phyloP scores from a whole-genome alignment of 2,113 vertebrate species.

The Bambusicola thoracicus region DNA sequence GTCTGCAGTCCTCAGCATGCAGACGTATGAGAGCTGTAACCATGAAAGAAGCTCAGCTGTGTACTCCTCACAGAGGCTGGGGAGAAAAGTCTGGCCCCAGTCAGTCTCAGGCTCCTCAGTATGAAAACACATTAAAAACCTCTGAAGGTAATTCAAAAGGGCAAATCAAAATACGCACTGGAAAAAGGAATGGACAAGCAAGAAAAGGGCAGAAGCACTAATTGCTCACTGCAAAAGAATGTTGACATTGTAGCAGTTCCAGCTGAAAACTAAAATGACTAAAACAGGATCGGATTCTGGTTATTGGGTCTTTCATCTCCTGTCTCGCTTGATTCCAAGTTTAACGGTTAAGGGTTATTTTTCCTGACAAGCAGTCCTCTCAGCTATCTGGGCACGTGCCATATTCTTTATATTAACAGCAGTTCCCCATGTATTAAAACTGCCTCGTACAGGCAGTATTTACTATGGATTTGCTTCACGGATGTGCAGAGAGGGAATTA shows the following conservation, averaged over 20 bases:
- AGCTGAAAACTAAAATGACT: neutral
- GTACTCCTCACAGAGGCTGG: neutral
- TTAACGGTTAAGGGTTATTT: neutral
- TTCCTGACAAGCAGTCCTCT: neutral
- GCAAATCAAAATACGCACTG: neutral
- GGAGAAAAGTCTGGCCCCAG: neutral
- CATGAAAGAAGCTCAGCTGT: neutral
- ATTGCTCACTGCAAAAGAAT: conserved; percentile 3
- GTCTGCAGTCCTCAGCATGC: neutral
- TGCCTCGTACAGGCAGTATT: neutral
- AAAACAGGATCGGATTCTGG: neutral
- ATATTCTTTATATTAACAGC: neutral
- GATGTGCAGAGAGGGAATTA: neutral
- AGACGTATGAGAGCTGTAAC: neutral
- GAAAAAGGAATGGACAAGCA: neutral
- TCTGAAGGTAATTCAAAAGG: conserved; percentile 6
- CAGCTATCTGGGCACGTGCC: neutral
- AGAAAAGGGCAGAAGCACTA: conserved; percentile 14
- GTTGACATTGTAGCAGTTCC: neutral
- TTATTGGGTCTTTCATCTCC: neutral
- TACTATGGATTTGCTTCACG: neutral
- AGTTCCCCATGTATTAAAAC: neutral
- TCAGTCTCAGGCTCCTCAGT: neutral
- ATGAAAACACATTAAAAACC: neutral
- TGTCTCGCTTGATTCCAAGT: neutral